Conservation (phyloP, 1,140 invertebrate species). For the Tetramorium simillimum region DNA sequence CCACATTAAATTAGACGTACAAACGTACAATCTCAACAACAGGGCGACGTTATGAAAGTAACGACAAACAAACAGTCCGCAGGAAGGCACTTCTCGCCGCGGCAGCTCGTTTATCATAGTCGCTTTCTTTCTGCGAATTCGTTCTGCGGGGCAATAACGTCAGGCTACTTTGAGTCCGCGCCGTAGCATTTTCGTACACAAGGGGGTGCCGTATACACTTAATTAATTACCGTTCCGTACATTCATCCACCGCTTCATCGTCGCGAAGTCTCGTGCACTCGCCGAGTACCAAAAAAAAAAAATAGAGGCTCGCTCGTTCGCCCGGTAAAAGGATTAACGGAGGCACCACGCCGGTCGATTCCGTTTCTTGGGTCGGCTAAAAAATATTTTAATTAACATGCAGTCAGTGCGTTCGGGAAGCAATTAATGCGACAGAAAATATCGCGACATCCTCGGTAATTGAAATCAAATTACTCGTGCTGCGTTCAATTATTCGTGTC, state of each 20-base stretch:
- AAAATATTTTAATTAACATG: constrained; percentile 70
- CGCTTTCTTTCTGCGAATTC: constrained; percentile 65
- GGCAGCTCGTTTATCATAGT: constrained; percentile 64
- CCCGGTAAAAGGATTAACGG: constrained; percentile 49
- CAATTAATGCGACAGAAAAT: constrained; percentile 46
- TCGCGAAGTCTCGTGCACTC: constrained; percentile 63
- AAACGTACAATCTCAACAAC: background rate
- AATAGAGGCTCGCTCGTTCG: constrained; percentile 24
- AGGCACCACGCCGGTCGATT: constrained; percentile 1
- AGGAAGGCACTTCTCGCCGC: background rate
- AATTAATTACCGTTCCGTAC: constrained; percentile 76
- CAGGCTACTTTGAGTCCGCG: constrained; percentile 61
- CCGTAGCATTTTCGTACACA: constrained; percentile 76
- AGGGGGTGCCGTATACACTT: constrained; percentile 74
- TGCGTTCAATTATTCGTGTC: constrained; percentile 30
- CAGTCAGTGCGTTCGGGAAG: constrained; percentile 37
- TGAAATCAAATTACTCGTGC: constrained; percentile 46
- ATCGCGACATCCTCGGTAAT: constrained; percentile 31
- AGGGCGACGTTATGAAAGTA: background rate
- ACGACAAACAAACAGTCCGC: constrained; percentile 24
- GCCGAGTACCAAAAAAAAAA: constrained; percentile 47
- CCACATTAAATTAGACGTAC: background rate
- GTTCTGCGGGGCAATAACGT: constrained; percentile 77
- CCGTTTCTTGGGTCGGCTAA: constrained; percentile 34
- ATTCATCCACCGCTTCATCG: background rate